Conservation (phyloP, 2,797 vertebrate genomes). For the Ammospiza maritima region DNA sequence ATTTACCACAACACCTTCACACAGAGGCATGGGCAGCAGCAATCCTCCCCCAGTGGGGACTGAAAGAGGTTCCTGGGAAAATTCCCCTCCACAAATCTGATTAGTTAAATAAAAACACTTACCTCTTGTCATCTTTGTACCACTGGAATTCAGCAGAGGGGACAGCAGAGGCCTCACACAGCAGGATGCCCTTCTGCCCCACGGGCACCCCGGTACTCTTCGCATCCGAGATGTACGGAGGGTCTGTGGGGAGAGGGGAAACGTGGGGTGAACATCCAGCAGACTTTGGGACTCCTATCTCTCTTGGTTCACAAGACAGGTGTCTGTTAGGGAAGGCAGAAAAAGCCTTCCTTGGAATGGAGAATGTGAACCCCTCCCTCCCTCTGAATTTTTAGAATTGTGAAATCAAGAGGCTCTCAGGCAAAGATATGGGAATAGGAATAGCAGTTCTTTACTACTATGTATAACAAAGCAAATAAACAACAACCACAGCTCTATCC, state of each 20-base stretch:
- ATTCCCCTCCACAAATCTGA: accelerated
- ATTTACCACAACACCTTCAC: neutral
- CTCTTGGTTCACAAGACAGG: neutral
- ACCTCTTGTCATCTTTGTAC: conserved; percentile 97
- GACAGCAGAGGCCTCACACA: conserved; percentile 93
- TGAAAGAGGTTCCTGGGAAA: neutral
- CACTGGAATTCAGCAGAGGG: conserved; percentile 94
- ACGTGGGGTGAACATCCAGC: accelerated
- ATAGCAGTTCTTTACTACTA: neutral
- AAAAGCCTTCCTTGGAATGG: neutral
- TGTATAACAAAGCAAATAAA: neutral
- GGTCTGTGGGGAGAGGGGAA: conserved; percentile 77
- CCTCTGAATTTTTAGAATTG: neutral
- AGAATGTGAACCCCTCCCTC: neutral
- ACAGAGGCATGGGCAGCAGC: accelerated
- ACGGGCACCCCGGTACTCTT: conserved; percentile 89
- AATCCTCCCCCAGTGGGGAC: neutral
- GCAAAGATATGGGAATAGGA: neutral
- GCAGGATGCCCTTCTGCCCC: conserved; percentile 93
- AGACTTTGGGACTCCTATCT: neutral
- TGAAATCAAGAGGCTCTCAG: neutral
- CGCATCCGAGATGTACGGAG: conserved; percentile 90
- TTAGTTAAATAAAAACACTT: neutral
- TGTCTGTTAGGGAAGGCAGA: neutral
- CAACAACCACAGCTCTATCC: neutral